Conservation (phyloP, 2,888 invertebrate species). For the Adela reaumurella region DNA sequence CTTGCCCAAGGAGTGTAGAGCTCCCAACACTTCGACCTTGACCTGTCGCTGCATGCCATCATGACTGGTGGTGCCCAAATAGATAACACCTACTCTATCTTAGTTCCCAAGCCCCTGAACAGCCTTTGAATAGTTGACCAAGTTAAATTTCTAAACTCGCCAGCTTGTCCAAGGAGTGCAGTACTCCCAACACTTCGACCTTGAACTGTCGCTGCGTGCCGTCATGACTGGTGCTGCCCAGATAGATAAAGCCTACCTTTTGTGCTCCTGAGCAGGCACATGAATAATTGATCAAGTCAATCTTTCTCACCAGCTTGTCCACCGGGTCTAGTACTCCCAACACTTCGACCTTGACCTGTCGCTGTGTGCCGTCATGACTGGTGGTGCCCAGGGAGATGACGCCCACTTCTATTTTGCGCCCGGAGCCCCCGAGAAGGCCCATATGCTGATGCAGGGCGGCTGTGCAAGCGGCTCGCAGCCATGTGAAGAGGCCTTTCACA, state of each 20-base stretch:
- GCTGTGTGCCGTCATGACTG: slow-evolving; percentile 69
- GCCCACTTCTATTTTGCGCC: slow-evolving; percentile 73
- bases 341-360: slow-evolving; percentile 86
- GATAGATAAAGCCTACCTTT: too few species aligned
- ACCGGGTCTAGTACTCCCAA: slow-evolving; percentile 76
- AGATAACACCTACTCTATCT: too few species aligned
- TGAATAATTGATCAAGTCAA: too few species aligned
- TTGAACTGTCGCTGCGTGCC: too few species aligned
- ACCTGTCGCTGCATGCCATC: too few species aligned
- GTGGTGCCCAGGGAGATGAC: slow-evolving; percentile 87
- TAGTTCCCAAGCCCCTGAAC: not conserved
- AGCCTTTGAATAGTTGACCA: too few species aligned
- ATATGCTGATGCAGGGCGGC: slow-evolving; percentile 76
- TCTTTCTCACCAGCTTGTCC: slow-evolving; percentile 60
- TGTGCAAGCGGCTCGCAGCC: slow-evolving; percentile 74
- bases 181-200: not conserved
- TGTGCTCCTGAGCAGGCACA: too few species aligned
- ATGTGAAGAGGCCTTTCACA: slow-evolving; percentile 64
- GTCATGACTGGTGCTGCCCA: too few species aligned
- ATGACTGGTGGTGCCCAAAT: too few species aligned
- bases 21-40: not conserved
- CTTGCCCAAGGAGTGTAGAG: slow-evolving; percentile 34
- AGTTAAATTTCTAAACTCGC: slow-evolving; percentile 33
- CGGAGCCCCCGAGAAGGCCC: slow-evolving; percentile 67
- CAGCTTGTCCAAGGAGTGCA: slow-evolving; percentile 41